Evolutionary conservation across 2,888 invertebrate genomes (phyloP).

Genomic region (Athalia circularis): DNA sequence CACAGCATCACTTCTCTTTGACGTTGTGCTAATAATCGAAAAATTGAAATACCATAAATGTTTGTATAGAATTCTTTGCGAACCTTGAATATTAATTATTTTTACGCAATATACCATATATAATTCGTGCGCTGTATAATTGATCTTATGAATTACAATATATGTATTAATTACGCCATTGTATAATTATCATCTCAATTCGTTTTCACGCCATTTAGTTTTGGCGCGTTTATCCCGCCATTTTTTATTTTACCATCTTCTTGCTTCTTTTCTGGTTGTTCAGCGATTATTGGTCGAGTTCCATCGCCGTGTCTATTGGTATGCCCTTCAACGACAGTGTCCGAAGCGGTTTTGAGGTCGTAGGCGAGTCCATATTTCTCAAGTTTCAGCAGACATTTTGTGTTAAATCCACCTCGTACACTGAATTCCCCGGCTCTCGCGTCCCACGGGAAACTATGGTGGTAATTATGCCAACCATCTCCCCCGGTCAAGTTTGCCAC

Average conservation of each 20-base stretch:
- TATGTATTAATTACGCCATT: not conserved
- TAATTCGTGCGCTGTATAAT: too few species aligned
- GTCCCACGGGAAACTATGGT: conserved; percentile 77
- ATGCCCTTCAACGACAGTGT: conserved; percentile 69
- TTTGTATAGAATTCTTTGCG: not conserved
- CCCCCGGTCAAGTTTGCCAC: conserved; percentile 71
- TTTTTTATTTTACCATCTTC: conserved; percentile 14
- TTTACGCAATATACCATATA: not conserved
- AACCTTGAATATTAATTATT: not conserved
- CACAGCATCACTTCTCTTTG: too few species aligned
- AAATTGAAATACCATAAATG: not conserved
- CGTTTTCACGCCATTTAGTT: not conserved
- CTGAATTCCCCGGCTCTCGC: conserved; percentile 62
- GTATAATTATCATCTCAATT: not conserved
- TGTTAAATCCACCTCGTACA: conserved; percentile 69
- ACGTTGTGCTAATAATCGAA: too few species aligned
- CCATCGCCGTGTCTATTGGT: conserved; percentile 73
- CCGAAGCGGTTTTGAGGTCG: conserved; percentile 72
- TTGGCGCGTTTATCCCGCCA: not conserved
- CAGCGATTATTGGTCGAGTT: conserved; percentile 54
- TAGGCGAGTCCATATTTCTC: conserved; percentile 74
- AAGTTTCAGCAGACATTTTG: conserved; percentile 54
- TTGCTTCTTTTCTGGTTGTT: not conserved
- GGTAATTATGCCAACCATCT: conserved; percentile 79
- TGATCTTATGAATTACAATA: not conserved